phyloP scores from a whole-genome alignment of 2,797 vertebrate genomes.

The Fratercula arctica region DNA sequence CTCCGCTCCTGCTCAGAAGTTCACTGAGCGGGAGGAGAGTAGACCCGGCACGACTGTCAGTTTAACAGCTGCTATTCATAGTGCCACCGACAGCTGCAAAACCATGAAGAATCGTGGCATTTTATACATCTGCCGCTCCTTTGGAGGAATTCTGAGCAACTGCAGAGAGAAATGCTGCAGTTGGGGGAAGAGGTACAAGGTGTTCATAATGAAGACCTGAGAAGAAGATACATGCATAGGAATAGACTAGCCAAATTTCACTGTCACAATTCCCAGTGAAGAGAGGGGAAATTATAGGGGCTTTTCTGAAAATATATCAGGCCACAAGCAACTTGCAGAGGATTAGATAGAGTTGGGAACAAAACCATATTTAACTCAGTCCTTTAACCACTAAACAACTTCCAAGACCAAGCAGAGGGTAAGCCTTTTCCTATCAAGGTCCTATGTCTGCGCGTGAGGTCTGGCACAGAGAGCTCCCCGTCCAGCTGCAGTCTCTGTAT shows the following conservation, averaged over 20 bases:
- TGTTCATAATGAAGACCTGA: neutral
- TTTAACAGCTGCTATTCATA: constrained; percentile 51
- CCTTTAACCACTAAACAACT: neutral
- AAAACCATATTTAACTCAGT: neutral
- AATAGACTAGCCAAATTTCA: neutral
- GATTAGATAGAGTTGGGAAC: neutral
- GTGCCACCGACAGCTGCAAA: constrained; percentile 46
- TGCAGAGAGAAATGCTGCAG: neutral
- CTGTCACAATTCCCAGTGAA: neutral
- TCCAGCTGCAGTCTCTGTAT: neutral
- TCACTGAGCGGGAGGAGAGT: constrained; percentile 5
- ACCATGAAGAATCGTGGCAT: constrained; percentile 13
- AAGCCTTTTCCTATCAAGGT: neutral
- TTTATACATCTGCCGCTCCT: constrained; percentile 40
- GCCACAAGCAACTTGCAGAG: neutral
- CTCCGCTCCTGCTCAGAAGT: constrained; percentile 31
- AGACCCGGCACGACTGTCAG: neutral
- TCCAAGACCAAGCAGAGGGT: neutral
- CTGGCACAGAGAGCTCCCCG: neutral
- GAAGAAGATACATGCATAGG: neutral
- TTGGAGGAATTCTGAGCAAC: neutral
- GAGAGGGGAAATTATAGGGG: neutral
- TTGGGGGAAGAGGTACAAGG: neutral
- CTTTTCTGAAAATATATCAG: neutral
- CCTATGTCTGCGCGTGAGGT: rapidly evolving